Evolutionary conservation across 1,140 invertebrate genomes (phyloP).

Genomic region (Drosophila ficusphila): DNA sequence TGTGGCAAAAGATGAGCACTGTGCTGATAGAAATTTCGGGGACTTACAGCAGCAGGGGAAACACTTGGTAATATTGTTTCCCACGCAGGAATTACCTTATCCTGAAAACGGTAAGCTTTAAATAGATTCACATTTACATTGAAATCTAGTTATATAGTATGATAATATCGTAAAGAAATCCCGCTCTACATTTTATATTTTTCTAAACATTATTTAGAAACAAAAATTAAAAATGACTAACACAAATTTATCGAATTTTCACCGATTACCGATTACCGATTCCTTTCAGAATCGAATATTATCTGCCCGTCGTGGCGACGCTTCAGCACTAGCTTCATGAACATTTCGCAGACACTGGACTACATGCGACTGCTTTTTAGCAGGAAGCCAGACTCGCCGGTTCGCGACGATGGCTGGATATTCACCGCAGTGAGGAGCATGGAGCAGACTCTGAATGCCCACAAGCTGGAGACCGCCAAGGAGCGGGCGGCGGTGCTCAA

Average conservation of each 20-base stretch:
- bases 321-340: conserved; percentile 73
- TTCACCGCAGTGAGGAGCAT: conserved; percentile 65
- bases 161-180: too few relatives aligned
- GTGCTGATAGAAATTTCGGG: conserved; percentile 56
- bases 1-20: conserved; percentile 40
- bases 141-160: too few relatives aligned
- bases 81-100: conserved; percentile 68
- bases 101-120: conserved; percentile 60
- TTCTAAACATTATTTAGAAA: background rate
- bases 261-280: too few relatives aligned
- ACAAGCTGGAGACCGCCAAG: conserved; percentile 67
- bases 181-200: too few relatives aligned
- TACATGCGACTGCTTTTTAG: conserved; percentile 78
- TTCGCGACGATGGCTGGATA: conserved; percentile 75
- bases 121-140: background rate
- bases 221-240: too few relatives aligned
- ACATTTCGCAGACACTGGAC: conserved; percentile 66
- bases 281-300: conserved; percentile 57
- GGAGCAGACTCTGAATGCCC: conserved; percentile 66
- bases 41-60: conserved; percentile 37
- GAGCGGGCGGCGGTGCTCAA: conserved; percentile 69
- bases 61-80: conserved; percentile 66
- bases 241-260: background rate
- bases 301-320: conserved; percentile 73
- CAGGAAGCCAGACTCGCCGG: conserved; percentile 57